These are phyloP conservation scores for Calosoma granatense DNA, from an alignment of 1,140 invertebrate species.

Conservation along the genomic window DNA sequence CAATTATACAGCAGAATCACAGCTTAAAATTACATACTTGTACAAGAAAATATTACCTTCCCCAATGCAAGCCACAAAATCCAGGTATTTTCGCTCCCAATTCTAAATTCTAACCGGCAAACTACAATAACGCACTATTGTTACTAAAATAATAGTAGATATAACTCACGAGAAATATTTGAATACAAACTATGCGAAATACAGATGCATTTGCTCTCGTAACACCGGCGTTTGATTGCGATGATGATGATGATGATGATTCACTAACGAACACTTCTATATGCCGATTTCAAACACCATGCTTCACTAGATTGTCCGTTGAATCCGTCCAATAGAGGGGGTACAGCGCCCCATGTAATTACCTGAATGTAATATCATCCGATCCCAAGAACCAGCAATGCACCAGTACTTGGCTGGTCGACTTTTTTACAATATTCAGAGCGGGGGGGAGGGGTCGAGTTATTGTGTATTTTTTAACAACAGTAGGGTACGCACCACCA, in stretches of 20 bases:
- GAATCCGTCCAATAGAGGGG: conserved; percentile 12
- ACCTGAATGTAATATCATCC: conserved; percentile 5
- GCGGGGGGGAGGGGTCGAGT: conserved; percentile 12
- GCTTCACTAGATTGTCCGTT: background rate
- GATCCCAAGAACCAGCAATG: background rate
- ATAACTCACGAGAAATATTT: too few relatives aligned
- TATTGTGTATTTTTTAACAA: conserved; percentile 20
- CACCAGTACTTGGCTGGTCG: conserved; percentile 12
- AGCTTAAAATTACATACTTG: too few relatives aligned
- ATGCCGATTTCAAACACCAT: background rate
- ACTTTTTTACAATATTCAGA: conserved; percentile 19
- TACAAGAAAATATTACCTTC: too few relatives aligned
- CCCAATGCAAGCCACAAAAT: too few relatives aligned
- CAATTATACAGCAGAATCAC: too few relatives aligned
- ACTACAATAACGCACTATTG: too few relatives aligned
- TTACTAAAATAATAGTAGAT: too few relatives aligned
- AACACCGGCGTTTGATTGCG: too few relatives aligned
- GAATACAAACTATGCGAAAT: too few relatives aligned
- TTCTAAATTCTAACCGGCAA: too few relatives aligned
- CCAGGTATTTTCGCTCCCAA: too few relatives aligned
- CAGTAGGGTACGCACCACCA: conserved; percentile 2
- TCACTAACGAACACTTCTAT: background rate
- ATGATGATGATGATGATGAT: background rate
- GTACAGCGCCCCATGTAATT: conserved; percentile 16
- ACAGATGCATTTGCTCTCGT: too few relatives aligned